A percentile compares a stretch with the other conserved stretches of the same genome.
phyloP scores from a whole-genome alignment of 2,888 invertebrate species.

The Drosophila mulleri region DNA sequence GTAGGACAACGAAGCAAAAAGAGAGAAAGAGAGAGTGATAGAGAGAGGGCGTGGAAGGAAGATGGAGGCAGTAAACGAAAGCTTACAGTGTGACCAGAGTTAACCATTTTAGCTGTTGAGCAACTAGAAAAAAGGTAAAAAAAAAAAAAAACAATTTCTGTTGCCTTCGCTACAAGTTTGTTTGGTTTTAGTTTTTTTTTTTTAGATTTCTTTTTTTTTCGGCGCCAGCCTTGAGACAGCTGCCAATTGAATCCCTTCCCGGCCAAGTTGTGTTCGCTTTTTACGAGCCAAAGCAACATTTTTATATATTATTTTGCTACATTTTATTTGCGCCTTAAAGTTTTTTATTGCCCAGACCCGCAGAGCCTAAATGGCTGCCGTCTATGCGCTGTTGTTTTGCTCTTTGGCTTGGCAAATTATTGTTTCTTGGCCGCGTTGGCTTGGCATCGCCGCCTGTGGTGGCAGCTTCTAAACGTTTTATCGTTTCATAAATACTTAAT shows the following conservation, averaged over 20 bases:
- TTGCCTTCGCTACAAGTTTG: slow-evolving; percentile 32
- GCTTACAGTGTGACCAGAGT: slow-evolving; percentile 27
- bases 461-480: slow-evolving; percentile 66
- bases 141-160: slow-evolving; percentile 33
- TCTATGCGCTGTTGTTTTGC: background rate
- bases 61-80: background rate
- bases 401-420: slow-evolving; percentile 45
- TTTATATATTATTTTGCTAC: slow-evolving; percentile 74
- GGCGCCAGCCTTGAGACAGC: slow-evolving; percentile 33
- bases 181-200: background rate
- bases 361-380: slow-evolving; percentile 37
- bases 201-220: slow-evolving; percentile 12
- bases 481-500: slow-evolving; percentile 81
- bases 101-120: slow-evolving; percentile 60
- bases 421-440: slow-evolving; percentile 41
- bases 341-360: slow-evolving; percentile 42
- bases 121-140: slow-evolving; percentile 2
- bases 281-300: slow-evolving; percentile 61
- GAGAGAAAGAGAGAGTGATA: background rate
- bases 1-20: slow-evolving; percentile 38
- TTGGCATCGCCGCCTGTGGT: background rate
- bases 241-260: background rate
- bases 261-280: slow-evolving; percentile 37
- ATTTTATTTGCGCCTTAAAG: slow-evolving; percentile 75
- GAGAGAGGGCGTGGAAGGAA: background rate